Evolutionary conservation across 2,113 vertebrate genomes (phyloP), one percentile per base, ranked within the genome.

Genomic region (Helogale parvula): DNA sequence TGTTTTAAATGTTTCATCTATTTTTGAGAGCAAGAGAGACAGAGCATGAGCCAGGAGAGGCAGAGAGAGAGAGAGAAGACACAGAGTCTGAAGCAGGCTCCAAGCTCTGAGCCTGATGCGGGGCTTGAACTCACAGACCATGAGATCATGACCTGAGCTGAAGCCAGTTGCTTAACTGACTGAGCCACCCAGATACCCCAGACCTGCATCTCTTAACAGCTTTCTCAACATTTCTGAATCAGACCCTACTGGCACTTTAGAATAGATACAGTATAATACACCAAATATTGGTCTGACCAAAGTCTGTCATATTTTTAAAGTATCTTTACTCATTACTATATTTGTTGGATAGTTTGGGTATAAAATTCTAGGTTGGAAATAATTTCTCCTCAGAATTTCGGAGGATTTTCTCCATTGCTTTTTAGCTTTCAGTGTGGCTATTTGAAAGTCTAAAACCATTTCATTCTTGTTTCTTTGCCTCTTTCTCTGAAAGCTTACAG

Each of bases 271-370:
- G 13, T 60, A 14, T 65, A 15, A 6, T 84, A 63, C 19, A 25
- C 41, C 69, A 16, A 79, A 41, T 71, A 74, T n/a, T 88, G 54
- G 54, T 38, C 15, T 93, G 35, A 90, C 27, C 41, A 90, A 69
- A 85, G 74, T 83, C 63, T 89, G 5, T 80, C 71, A 41, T 85
- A n/a, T 85, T 50, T 79, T 91, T 79, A 93, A 93, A 52, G 60
- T 71, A 52, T 79, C 38, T 93, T 68, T 69, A 69, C 41, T 76
- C 14, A 33, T 88, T 9, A 6, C 17, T 57, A 77, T 52, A 83
- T 31, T 88, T 69, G 25, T 68, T 57, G 35, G 7, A 57, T 86
- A 66, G 35, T 94, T 81, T 80, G 17, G 19, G 82, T 63, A 52
- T 87, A 52, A 63, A 72, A 72, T 72, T 87, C 7, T 81, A 92